Conservation (phyloP, 1,140 invertebrate genomes). For the Drosophila auraria region DNA sequence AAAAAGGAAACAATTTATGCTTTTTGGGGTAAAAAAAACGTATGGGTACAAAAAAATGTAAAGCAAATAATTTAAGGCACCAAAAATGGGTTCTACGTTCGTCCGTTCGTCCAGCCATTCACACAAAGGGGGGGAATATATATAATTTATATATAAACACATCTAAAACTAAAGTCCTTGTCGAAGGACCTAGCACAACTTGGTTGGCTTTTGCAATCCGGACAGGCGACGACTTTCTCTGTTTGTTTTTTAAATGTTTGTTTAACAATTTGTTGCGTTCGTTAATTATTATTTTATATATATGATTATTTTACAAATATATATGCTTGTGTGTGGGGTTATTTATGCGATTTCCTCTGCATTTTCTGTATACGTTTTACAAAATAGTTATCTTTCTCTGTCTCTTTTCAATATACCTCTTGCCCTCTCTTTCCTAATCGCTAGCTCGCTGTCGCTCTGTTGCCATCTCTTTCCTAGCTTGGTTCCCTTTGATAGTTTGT, state of each 20-base stretch:
- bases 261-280: constrained; percentile 33
- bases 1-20: constrained; percentile 10
- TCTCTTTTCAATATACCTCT: constrained; percentile 11
- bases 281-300: constrained; percentile 12
- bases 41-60: constrained; percentile 23
- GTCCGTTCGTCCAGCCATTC: constrained; percentile 33
- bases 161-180: constrained; percentile 4
- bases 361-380: constrained; percentile 62
- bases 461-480: constrained; percentile 8
- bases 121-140: constrained; percentile 2
- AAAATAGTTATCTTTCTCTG: constrained; percentile 62
- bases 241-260: constrained; percentile 12
- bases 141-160: constrained; percentile 1
- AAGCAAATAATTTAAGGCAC: constrained; percentile 71
- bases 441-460: constrained; percentile 1
- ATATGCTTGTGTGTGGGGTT: constrained; percentile 33
- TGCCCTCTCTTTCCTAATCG: constrained; percentile 11
- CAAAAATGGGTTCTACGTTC: constrained; percentile 55
- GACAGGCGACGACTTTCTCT: constrained; percentile 24
- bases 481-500: constrained; percentile 23
- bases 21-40: not conserved
- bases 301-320: constrained; percentile 61
- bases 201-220: constrained; percentile 19
- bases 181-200: constrained; percentile 21
- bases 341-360: constrained; percentile 44